Evolutionary conservation across 2,888 invertebrate species (phyloP).

Genomic region (Nemotelus pantherinus): DNA sequence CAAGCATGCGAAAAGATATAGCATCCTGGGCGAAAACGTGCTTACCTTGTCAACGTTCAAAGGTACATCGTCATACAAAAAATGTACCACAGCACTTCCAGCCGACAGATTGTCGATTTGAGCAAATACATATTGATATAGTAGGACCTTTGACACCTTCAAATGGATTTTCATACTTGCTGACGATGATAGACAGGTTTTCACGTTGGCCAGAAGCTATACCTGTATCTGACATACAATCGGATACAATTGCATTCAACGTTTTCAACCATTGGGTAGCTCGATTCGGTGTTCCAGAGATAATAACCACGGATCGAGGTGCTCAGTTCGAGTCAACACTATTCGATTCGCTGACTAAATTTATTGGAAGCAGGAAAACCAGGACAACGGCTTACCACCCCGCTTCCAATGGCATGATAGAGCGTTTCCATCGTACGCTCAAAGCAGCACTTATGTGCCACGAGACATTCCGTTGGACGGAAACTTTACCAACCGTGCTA

Average conservation of each 20-base stretch:
- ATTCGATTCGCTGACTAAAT: conserved; percentile 15
- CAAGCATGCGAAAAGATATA: conserved; percentile 54
- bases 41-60: conserved; percentile 56
- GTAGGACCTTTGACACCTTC: conserved; percentile 16
- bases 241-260: conserved; percentile 50
- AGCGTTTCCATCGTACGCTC: conserved; percentile 5
- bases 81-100: conserved; percentile 46
- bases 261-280: conserved; percentile 34
- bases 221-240: conserved; percentile 36
- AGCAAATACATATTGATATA: conserved; percentile 45
- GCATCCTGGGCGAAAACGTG: conserved; percentile 56
- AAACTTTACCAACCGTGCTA: conserved; percentile 18
- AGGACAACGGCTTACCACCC: conserved; percentile 45
- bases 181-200: neutral
- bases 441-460: conserved; percentile 26
- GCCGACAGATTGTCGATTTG: conserved; percentile 44
- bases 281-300: conserved; percentile 39
- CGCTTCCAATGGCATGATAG: conserved; percentile 40
- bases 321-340: conserved; percentile 44
- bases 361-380: conserved; percentile 25
- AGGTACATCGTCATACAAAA: conserved; percentile 55
- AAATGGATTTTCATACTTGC: too few relatives aligned
- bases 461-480: conserved; percentile 7
- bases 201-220: conserved; percentile 45
- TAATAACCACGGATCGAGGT: conserved; percentile 41